A percentile compares a stretch with the other conserved stretches of the same genome.
Evolutionary conservation across 2,113 vertebrate genomes (phyloP).

Genomic region (Oreotrochilus melanogaster): DNA sequence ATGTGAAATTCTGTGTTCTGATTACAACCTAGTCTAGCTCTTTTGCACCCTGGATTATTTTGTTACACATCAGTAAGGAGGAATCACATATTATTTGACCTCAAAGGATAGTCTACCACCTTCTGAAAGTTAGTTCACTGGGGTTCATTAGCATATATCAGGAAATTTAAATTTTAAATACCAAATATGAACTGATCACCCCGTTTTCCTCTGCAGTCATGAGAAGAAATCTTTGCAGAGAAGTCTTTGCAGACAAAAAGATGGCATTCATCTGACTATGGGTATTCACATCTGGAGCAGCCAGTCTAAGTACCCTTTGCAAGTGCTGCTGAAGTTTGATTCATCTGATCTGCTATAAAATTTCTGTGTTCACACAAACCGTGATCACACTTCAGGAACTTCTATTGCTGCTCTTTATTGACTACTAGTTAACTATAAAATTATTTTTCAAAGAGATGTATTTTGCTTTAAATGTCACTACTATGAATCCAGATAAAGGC

Average conservation of each 20-base stretch:
- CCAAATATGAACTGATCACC: accelerated
- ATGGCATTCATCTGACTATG: background rate
- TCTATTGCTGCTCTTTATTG: background rate
- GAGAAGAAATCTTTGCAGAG: background rate
- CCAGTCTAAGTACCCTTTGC: background rate
- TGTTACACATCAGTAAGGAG: background rate
- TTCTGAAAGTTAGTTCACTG: background rate
- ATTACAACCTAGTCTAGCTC: background rate
- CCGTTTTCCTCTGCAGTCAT: background rate
- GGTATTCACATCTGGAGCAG: background rate
- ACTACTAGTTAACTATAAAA: background rate
- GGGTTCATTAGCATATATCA: background rate
- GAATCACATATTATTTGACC: background rate
- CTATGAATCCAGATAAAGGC: background rate
- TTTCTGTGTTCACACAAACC: too few species aligned
- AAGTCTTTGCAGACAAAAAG: background rate
- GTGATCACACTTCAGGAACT: background rate
- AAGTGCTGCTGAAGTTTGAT: background rate
- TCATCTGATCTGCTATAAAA: background rate
- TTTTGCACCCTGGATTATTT: background rate
- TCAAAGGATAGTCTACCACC: too few species aligned
- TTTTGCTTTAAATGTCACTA: background rate
- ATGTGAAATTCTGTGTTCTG: accelerated
- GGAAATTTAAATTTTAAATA: background rate
- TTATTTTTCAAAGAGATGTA: background rate